Evolutionary conservation across 2,797 vertebrate species (phyloP).

Genomic region (Kryptolebias ocellatus): DNA sequence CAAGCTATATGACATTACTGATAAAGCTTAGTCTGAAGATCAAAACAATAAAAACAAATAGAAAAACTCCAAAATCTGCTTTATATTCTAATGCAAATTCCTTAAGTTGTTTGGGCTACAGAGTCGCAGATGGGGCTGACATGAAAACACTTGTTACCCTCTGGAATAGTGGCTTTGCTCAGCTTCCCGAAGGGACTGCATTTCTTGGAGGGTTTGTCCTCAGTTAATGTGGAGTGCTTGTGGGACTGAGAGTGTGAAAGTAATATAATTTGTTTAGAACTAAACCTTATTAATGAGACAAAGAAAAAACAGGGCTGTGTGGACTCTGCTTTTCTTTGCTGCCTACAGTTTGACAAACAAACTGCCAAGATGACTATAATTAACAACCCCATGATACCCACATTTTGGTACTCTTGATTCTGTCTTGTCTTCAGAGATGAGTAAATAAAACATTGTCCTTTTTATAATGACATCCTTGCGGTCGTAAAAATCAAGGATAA

Average conservation of each 20-base stretch:
- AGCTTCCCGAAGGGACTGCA: slow-evolving; percentile 16
- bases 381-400: slow-evolving; percentile 31
- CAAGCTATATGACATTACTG: slow-evolving; percentile 8
- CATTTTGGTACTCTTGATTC: slow-evolving; percentile 10
- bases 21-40: not conserved
- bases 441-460: slow-evolving; percentile 35
- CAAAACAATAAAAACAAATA: slow-evolving; percentile 28
- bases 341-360: slow-evolving; percentile 14
- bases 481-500: slow-evolving; percentile 21
- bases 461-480: slow-evolving; percentile 24
- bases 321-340: slow-evolving; percentile 15
- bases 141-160: slow-evolving; percentile 33
- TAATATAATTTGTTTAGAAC: slow-evolving; percentile 39
- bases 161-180: slow-evolving; percentile 12
- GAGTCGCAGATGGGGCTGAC: slow-evolving; percentile 16
- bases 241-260: slow-evolving; percentile 3
- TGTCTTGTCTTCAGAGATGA: slow-evolving; percentile 20
- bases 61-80: not conserved
- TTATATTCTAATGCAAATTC: slow-evolving; percentile 21
- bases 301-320: slow-evolving; percentile 29
- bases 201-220: slow-evolving; percentile 22
- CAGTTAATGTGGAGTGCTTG: slow-evolving; percentile 8
- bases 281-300: slow-evolving; percentile 37
- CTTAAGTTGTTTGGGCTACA: slow-evolving; percentile 9
- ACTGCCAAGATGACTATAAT: slow-evolving; percentile 31